These are phyloP conservation scores for Luffia ferchaultella DNA, from an alignment of 2,888 invertebrate species.

Conservation along the genomic window DNA sequence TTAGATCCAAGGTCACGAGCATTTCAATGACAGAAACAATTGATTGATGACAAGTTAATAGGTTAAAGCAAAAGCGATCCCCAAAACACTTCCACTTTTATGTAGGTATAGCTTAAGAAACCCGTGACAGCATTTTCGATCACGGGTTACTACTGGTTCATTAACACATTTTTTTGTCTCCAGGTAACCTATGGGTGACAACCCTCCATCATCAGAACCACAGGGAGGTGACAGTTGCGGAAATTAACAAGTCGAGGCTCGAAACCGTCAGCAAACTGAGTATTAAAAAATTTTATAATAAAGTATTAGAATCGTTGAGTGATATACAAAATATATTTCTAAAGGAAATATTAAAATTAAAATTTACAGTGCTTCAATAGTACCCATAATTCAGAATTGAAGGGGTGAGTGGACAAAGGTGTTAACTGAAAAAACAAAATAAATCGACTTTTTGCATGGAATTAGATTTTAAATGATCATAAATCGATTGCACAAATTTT, in stretches of 20 bases:
- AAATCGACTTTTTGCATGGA: no score
- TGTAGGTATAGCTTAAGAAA: neutral
- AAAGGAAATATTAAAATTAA: conserved; percentile 5
- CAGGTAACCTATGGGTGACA: conserved; percentile 70
- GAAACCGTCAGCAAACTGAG: conserved; percentile 58
- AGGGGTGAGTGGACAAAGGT: no score
- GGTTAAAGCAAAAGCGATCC: no score
- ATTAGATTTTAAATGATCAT: no score
- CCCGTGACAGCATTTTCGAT: neutral
- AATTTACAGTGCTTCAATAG: no score
- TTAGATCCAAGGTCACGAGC: no score
- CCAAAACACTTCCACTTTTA: neutral
- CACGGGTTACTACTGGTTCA: neutral
- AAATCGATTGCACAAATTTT: no score
- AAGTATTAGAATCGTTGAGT: no score
- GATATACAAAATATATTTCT: neutral
- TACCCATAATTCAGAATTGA: no score
- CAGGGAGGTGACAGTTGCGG: conserved; percentile 73
- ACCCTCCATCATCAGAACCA: conserved; percentile 74
- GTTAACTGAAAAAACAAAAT: no score
- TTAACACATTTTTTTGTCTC: conserved; percentile 10
- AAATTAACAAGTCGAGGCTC: conserved; percentile 63
- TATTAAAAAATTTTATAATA: conserved; percentile 21
- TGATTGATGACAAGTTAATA: no score
- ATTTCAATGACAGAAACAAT: no score